phyloP scores from a whole-genome alignment of 2,797 vertebrate genomes.

The Pseudomugil gertrudae region DNA sequence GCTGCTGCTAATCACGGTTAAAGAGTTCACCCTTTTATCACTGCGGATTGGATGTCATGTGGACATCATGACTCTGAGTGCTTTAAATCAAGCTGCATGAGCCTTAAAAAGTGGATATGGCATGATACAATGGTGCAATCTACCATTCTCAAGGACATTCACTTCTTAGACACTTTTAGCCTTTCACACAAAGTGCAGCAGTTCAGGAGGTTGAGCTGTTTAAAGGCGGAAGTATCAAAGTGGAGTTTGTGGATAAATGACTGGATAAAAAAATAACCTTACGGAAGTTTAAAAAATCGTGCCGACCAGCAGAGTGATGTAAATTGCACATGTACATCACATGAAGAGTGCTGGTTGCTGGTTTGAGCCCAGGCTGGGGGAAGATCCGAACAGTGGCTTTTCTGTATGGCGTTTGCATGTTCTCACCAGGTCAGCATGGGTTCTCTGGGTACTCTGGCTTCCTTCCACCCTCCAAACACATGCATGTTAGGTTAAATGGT shows the following conservation, averaged over 20 bases:
- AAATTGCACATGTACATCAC: no score
- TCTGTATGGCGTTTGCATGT: no score
- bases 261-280: background rate
- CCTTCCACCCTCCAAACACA: no score
- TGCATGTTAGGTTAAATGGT: no score
- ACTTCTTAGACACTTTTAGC: slow-evolving; percentile 38
- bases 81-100: slow-evolving; percentile 65
- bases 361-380: no score
- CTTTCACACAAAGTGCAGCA: slow-evolving; percentile 20
- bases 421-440: no score
- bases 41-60: slow-evolving; percentile 56
- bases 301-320: background rate
- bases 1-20: slow-evolving; percentile 68
- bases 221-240: background rate
- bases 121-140: slow-evolving; percentile 42
- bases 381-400: no score
- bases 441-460: no score
- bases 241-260: background rate
- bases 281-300: background rate
- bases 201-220: background rate
- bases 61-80: slow-evolving; percentile 44
- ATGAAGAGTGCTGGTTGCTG: no score
- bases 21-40: slow-evolving; percentile 65
- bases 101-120: slow-evolving; percentile 29
- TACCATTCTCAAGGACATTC: slow-evolving; percentile 53